These are phyloP conservation scores for Gymnogyps californianus DNA, from an alignment of 2,113 vertebrate genomes.

Conservation along the genomic window DNA sequence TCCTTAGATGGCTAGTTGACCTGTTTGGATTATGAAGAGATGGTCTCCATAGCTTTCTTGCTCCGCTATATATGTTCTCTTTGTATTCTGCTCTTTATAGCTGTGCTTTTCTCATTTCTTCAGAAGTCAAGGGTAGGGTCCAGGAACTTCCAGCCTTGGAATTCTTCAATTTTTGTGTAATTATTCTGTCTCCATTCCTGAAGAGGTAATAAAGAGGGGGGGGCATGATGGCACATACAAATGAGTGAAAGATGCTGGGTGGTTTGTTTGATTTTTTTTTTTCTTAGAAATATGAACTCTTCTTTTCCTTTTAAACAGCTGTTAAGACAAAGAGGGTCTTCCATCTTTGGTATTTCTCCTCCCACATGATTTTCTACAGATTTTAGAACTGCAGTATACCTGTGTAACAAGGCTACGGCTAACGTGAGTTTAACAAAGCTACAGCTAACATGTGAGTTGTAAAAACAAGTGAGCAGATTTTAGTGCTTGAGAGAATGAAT, in stretches of 20 bases:
- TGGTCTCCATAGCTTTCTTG: not conserved
- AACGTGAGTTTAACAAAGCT: not conserved
- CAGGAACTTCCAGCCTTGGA: not conserved
- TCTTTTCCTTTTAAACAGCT: not conserved
- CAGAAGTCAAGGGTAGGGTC: not conserved
- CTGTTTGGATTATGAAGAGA: not conserved
- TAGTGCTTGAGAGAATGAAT: not conserved
- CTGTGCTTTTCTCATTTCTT: not conserved
- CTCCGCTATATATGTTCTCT: accelerated
- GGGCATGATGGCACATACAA: not conserved
- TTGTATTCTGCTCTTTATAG: not conserved
- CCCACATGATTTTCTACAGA: not conserved
- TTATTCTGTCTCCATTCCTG: not conserved
- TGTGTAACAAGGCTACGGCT: not conserved
- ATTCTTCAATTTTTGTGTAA: not conserved
- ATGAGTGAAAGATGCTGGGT: not conserved
- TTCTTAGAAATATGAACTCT: not conserved
- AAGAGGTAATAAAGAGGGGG: not conserved
- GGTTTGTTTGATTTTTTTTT: not conserved
- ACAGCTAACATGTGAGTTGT: not conserved
- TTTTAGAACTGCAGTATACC: not conserved
- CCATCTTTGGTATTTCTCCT: not conserved
- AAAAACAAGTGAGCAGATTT: not conserved
- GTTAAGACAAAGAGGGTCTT: not conserved
- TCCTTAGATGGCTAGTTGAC: not conserved